Percentiles rank a stretch among this genome's conserved stretches.
Evolutionary conservation across 2,888 invertebrate genomes (phyloP).

Genomic region (Clostera curtula): DNA sequence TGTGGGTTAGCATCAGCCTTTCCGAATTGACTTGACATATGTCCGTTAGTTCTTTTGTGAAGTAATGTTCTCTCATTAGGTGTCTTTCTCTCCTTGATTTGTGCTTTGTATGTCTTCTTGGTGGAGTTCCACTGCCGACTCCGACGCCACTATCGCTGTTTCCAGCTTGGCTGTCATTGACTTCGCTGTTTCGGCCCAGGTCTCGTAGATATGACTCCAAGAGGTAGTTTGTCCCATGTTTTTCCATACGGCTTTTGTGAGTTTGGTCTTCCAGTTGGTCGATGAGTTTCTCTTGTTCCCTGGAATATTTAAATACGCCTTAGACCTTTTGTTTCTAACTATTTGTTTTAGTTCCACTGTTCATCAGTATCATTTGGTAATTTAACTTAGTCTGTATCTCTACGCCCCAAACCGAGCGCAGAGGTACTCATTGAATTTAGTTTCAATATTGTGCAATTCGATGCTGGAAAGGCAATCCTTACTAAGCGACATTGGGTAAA

Average conservation of each 20-base stretch:
- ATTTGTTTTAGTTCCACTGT: no score
- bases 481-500: no score
- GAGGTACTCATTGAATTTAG: no score
- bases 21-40: conserved; percentile 71
- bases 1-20: conserved; percentile 57
- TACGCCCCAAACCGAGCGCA: no score
- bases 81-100: conserved; percentile 71
- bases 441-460: no score
- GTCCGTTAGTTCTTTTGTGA: conserved; percentile 69
- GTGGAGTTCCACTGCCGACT: conserved; percentile 78
- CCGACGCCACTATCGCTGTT: conserved; percentile 82
- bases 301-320: conserved; percentile 30
- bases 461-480: no score
- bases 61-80: conserved; percentile 71
- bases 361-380: no score
- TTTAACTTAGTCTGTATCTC: no score
- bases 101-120: conserved; percentile 68
- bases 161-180: conserved; percentile 75
- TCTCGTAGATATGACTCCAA: conserved; percentile 82
- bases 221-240: conserved; percentile 86
- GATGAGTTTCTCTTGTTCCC: conserved; percentile 86
- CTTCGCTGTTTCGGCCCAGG: conserved; percentile 57
- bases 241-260: conserved; percentile 81
- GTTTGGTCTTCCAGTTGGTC: conserved; percentile 85
- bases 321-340: background rate